These are phyloP conservation scores for Cynodonichthys magdalenae DNA, from an alignment of 2,797 vertebrate genomes.

Conservation along the genomic window DNA sequence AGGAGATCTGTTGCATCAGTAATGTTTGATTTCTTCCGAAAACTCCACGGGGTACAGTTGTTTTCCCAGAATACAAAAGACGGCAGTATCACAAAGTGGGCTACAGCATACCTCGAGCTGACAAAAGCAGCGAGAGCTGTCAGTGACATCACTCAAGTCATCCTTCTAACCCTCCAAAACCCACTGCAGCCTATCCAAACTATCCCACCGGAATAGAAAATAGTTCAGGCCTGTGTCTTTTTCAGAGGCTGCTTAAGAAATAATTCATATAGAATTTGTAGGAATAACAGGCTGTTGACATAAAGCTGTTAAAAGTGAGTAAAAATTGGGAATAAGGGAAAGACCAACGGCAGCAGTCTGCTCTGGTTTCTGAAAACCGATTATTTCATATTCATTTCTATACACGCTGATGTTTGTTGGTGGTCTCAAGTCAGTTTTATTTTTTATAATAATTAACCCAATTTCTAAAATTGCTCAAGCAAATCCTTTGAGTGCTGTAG, in stretches of 20 bases:
- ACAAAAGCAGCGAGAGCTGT: conserved; percentile 77
- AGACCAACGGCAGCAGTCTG: neutral
- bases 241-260: conserved; percentile 74
- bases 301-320: conserved; percentile 71
- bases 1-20: conserved; percentile 63
- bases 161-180: conserved; percentile 58
- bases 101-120: conserved; percentile 74
- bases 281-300: conserved; percentile 79
- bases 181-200: conserved; percentile 57
- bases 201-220: conserved; percentile 79
- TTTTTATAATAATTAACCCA: neutral
- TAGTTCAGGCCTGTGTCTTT: conserved; percentile 54
- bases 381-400: neutral
- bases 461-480: too few species aligned
- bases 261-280: conserved; percentile 69
- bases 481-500: too few species aligned
- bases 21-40: conserved; percentile 72
- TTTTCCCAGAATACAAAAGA: conserved; percentile 82
- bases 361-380: neutral
- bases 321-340: conserved; percentile 36
- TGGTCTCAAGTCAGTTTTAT: neutral
- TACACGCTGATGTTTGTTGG: neutral
- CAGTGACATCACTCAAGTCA: conserved; percentile 80
- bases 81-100: conserved; percentile 73
- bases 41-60: conserved; percentile 72